Evolutionary conservation across 2,888 invertebrate genomes (phyloP).

Genomic region (Melieria crassipennis): DNA sequence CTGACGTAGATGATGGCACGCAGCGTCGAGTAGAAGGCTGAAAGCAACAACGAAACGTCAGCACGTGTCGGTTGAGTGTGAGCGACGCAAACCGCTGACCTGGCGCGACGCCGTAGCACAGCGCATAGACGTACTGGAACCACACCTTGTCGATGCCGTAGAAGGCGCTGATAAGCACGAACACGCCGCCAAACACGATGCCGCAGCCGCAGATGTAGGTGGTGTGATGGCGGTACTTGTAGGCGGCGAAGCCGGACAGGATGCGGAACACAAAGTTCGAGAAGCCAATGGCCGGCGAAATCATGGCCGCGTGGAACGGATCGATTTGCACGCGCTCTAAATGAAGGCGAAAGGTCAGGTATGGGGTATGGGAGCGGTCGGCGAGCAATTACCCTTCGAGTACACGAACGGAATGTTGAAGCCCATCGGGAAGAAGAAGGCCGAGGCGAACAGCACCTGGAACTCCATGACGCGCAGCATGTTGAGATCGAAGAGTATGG

Average conservation of each 20-base stretch:
- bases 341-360: background rate
- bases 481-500: conserved; percentile 52
- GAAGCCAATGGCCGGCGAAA: conserved; percentile 72
- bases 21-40: conserved; percentile 80
- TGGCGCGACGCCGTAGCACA: conserved; percentile 55
- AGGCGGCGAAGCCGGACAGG: conserved; percentile 54
- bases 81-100: conserved; percentile 43
- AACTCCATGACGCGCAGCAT: conserved; percentile 57
- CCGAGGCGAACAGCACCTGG: conserved; percentile 60
- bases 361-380: background rate
- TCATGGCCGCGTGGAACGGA: conserved; percentile 35
- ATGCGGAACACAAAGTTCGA: conserved; percentile 72
- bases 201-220: conserved; percentile 54
- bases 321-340: conserved; percentile 42
- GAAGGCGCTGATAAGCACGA: conserved; percentile 76
- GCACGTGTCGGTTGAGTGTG: conserved; percentile 42
- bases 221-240: conserved; percentile 46
- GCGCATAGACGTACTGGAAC: conserved; percentile 55
- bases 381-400: conserved; percentile 58
- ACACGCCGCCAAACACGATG: conserved; percentile 64
- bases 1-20: conserved; percentile 82
- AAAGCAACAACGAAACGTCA: background rate
- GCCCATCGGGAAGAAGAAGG: conserved; percentile 79
- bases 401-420: conserved; percentile 84
- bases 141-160: conserved; percentile 57